Evolutionary conservation across 2,113 vertebrate species (phyloP), one percentile per base, ranked within the genome.

Genomic region (Larimichthys crocea): DNA sequence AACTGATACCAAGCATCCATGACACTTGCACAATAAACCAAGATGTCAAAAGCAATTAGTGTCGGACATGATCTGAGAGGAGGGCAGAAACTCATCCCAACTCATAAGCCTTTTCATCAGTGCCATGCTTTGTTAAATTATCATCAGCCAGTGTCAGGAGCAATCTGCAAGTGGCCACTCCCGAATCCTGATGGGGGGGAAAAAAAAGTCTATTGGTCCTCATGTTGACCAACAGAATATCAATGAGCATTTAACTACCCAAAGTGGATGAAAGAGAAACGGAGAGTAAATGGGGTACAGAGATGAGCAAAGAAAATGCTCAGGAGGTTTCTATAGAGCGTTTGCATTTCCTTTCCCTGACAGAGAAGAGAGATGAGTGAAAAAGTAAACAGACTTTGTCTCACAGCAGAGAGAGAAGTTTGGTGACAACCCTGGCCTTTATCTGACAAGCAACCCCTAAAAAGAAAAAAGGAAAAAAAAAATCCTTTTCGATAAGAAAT

Each of bases 301-400:
- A 86, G 78, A 85, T 59, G 70, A 85, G 86, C 80, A 81, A 77
- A 86, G 79, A 59, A 83, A 76, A 88, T 72, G 40, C 79, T 69
- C 82, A 11, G 69, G 80, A 84, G 79, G 70, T 62, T 87, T 89
- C 57, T 66, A 15, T 42, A 48, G 68, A 86, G 61, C 59, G 46
- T 86, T 87, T 90, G 67, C 52, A 76, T 87, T 83, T 64, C 40
- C 60, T 71, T 46, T 76, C 35, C 49, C 48, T 75, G 87, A 91
- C 84, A 86, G 77, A 89, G 57, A 11, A 77, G 73, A 83, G 69
- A 85, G 85, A 91, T 80, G 85, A 85, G 64, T 82, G 62, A 78
- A 87, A 88, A 87, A 91, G 87, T 86, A 89, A 91, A 92, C 84
- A 93, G 89, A 92, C 87, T 78, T 88, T 90, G 85, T 92, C 84